Base-by-base conservation (phyloP, 1,140 invertebrate species). In the Heliconius hermathena region DNA sequence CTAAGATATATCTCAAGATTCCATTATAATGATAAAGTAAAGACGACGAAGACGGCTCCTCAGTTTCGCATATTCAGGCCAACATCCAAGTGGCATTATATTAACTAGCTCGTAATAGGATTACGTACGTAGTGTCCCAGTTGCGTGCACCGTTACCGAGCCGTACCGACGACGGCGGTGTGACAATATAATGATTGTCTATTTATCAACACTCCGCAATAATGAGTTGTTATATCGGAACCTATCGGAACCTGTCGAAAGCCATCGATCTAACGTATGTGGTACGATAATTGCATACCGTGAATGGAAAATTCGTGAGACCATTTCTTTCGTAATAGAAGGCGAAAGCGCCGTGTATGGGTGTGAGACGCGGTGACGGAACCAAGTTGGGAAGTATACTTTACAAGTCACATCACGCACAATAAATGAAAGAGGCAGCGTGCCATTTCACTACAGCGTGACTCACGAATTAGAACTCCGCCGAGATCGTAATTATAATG, bases 101-200 rank as follows among this genome's bases (percentile, higher is more conserved):
- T 89, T 92, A 94, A 92, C 92, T 87, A 93, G 89, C 86, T 90
- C 89, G 87, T 94, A 93, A 94, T 94, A 91, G 91, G 92, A 94
- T 94, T 94, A 93, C 88, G 86, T 89, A 87, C 89, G 80, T 81
- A 78, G 83, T 86, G 91, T 87, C 89, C 91, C 89, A 92, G 89
- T 91, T 93, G 85, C 83, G 77, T 74, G 87, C 82, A 91, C 91
- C 90, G 92, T 93, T 93, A 93, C 87, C 80, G 74, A 76, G 81
- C 87, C 86, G 87, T 85, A 84, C 87, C 36, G 71, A 83, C 86
- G 82, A 81, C 83, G 84, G 85, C 86, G 81, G 79, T 88, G 90
- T 89, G 90, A 91, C 92, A 94, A 90, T 91, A 90, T 92, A 94
- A 93, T 92, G 90, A 91, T 91, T 88, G 88, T 88, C 83, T 91